Conservation (phyloP, 2,888 invertebrate species). For the Tetropium fuscum region DNA sequence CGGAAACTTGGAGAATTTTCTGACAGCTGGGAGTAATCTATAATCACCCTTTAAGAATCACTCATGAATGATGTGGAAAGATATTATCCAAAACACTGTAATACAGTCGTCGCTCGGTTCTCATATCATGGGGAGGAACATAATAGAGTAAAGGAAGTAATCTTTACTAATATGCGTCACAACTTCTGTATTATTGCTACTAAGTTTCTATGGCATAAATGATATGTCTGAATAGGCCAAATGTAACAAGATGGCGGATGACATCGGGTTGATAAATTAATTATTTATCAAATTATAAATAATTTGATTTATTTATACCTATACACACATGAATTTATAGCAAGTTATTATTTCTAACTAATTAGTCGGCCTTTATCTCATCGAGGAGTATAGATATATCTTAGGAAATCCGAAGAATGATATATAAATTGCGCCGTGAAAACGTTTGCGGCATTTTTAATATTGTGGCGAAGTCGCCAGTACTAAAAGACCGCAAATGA, state of each 20-base stretch:
- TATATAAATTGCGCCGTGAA: too few relatives aligned
- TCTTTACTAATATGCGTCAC: constrained; percentile 31
- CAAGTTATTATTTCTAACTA: constrained; percentile 9
- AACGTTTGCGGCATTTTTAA: too few relatives aligned
- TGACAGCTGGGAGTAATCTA: constrained; percentile 15
- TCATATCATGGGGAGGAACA: constrained; percentile 21
- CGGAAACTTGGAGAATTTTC: constrained; percentile 7
- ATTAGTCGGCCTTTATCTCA: too few relatives aligned
- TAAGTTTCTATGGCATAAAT: constrained; percentile 22
- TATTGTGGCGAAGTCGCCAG: too few relatives aligned
- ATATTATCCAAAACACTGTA: constrained; percentile 14
- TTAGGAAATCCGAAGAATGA: too few relatives aligned
- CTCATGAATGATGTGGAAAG: not conserved
- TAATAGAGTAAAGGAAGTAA: constrained; percentile 32
- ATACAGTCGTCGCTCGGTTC: constrained; percentile 16
- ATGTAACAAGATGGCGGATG: constrained; percentile 9
- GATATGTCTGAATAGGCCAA: constrained; percentile 14
- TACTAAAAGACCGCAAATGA: too few relatives aligned
- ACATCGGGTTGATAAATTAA: constrained; percentile 24
- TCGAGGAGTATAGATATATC: too few relatives aligned
- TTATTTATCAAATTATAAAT: too few relatives aligned
- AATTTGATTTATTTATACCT: constrained; percentile 7
- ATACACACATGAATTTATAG: constrained; percentile 1
- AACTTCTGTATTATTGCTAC: constrained; percentile 17
- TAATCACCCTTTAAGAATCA: constrained; percentile 20